These are phyloP conservation scores for Meteorus sp. DNA, from an alignment of 1,140 invertebrate species.

Conservation along the genomic window DNA sequence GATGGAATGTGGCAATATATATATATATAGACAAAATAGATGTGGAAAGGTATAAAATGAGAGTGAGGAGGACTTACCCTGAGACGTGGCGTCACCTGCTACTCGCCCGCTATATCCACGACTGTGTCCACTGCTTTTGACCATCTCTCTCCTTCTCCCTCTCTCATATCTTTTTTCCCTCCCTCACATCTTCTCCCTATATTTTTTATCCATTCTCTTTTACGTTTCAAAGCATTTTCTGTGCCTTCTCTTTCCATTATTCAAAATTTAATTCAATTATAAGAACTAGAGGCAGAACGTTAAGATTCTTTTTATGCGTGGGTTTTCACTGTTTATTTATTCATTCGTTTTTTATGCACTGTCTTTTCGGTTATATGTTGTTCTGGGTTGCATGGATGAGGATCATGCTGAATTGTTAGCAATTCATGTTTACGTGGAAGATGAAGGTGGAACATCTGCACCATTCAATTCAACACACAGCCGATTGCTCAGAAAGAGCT, in stretches of 20 bases:
- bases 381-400: no score
- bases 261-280: conserved; percentile 39
- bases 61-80: conserved; percentile 20
- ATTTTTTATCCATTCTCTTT: conserved; percentile 1
- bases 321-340: conserved; percentile 2
- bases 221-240: not conserved
- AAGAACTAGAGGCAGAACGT: conserved; percentile 27
- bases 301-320: not conserved
- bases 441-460: no score
- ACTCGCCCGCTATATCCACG: conserved; percentile 33
- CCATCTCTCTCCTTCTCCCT: conserved; percentile 3
- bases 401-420: no score
- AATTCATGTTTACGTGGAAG: no score
- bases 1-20: not conserved
- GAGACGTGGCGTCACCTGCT: conserved; percentile 46
- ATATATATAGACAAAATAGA: not conserved
- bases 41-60: not conserved
- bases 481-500: no score
- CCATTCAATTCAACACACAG: no score
- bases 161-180: not conserved
- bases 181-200: not conserved
- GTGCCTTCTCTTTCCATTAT: no score
- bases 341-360: not conserved
- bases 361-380: no score
- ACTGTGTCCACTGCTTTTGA: conserved; percentile 15